A percentile compares a stretch with the other conserved stretches of the same genome.
phyloP scores from a whole-genome alignment of 2,113 vertebrate genomes.

The Trematomus loennbergii region DNA sequence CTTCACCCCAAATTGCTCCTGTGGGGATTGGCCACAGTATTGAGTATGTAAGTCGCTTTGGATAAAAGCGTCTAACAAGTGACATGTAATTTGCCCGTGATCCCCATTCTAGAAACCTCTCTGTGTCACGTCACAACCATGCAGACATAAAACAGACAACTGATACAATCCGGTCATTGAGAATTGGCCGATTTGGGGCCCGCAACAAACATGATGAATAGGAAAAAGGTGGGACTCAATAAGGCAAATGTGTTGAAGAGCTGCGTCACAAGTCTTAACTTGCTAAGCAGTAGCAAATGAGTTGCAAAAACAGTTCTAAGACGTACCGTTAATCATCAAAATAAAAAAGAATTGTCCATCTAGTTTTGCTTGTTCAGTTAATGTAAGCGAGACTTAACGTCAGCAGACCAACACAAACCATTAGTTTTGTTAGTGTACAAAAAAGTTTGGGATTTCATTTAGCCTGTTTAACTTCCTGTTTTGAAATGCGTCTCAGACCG shows the following conservation, averaged over 20 bases:
- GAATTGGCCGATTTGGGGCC: conserved; percentile 1
- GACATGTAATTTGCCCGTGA: not conserved
- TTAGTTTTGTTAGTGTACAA: not conserved
- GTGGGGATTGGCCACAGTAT: no score
- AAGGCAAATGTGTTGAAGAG: conserved; percentile 58
- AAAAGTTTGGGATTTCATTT: conserved; percentile 25
- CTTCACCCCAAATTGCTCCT: no score
- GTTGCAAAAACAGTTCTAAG: not conserved
- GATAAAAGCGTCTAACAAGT: no score
- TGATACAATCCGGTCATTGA: not conserved
- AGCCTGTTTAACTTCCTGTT: conserved; percentile 7
- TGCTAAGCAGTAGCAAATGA: not conserved
- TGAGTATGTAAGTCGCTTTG: no score
- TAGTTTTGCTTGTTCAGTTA: not conserved
- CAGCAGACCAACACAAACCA: not conserved
- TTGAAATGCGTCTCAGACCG: conserved; percentile 15
- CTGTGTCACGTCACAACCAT: not conserved
- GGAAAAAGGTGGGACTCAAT: conserved; percentile 38
- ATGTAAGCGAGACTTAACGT: not conserved
- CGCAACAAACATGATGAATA: not conserved
- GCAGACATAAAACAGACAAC: not conserved
- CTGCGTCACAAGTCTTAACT: not conserved
- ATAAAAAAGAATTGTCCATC: not conserved
- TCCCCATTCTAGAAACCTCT: not conserved
- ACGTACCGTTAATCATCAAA: not conserved